Evolutionary conservation across 2,888 invertebrate genomes (phyloP), one percentile per base, ranked within the genome.

Genomic region (Ptychoptera contaminata): DNA sequence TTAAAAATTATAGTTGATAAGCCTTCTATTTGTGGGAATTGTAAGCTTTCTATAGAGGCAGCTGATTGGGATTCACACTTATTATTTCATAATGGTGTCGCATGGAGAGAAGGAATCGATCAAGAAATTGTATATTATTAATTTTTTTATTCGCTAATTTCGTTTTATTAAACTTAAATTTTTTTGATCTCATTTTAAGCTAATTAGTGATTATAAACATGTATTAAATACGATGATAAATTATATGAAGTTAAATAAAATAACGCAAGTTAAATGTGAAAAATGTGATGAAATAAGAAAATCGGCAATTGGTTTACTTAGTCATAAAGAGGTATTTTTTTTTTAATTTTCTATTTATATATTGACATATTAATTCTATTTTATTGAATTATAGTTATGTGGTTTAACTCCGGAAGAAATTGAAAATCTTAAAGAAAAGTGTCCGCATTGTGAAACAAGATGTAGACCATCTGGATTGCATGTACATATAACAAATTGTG

Each of bases 271-370:
- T 2, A 39, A 15, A 30, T 46, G 46, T 37, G 16, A 30, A 16
- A 42, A 46, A 37, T 46, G 46, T 43, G 16, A 9, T 12, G 36
- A 16, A 10, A 35, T 41, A 7, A 46, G 43, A 36, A 43, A 40
- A 36, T 46, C 46, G 4, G 46, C 46, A n/a, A 8, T 42, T 8
- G 46, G 46, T 4, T 46, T 43, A 30, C 29, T 46, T 8, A 40
- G 42, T 14, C 46, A 46, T 16, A 30, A 29, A 16, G 36, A 43
- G 34, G 31, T 43, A 8, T 9, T 29, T 2, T 29, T 23, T 14
- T 10, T 37, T 37, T 37, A 5, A 5, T 14, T 39, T 7, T 10
- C 6, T 39, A n/a, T 16, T 16, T 8, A 11, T 16, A 15, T 15
- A 30, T 2, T n/a, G 14, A 30, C 6, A n/a, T 31, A 9, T 39